Percentiles rank a stretch among this genome's conserved stretches.
phyloP scores from a whole-genome alignment of 1,140 invertebrate species.

The Drosophila kikkawai region DNA sequence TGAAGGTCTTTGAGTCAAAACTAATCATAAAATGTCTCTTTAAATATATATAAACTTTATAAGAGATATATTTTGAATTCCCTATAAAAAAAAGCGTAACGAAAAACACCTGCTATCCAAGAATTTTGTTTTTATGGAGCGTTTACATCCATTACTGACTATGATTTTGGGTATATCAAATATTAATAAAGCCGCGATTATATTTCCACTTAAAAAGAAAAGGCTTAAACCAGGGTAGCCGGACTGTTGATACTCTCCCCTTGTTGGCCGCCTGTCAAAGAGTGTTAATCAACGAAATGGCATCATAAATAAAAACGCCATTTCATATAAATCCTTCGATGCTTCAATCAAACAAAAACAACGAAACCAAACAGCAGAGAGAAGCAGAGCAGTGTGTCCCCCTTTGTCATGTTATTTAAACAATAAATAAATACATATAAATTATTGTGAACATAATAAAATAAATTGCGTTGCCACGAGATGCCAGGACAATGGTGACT shows the following conservation, averaged over 20 bases:
- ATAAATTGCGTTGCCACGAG: conserved; percentile 37
- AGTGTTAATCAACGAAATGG: conserved; percentile 82
- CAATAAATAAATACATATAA: conserved; percentile 66
- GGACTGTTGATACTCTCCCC: not conserved
- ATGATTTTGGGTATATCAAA: not conserved
- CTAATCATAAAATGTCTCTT: too few species aligned
- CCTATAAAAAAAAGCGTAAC: not conserved
- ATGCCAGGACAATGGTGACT: conserved; percentile 7
- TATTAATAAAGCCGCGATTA: not conserved
- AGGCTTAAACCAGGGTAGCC: not conserved
- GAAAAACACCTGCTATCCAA: conserved; percentile 12
- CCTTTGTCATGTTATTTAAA: conserved; percentile 60
- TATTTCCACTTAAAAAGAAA: not conserved
- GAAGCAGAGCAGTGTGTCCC: not conserved
- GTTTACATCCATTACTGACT: not conserved
- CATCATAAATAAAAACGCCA: conserved; percentile 81
- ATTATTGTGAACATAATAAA: conserved; percentile 65
- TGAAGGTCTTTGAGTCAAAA: too few species aligned
- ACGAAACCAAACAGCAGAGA: conserved; percentile 6
- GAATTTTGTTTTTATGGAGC: not conserved
- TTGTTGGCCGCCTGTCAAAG: conserved; percentile 58
- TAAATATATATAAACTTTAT: not conserved
- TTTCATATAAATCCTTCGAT: conserved; percentile 79
- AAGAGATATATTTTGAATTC: not conserved
- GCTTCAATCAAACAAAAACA: conserved; percentile 78